A percentile compares a stretch with the other conserved stretches of the same genome.
phyloP scores from a whole-genome alignment of 1,140 invertebrate species.

The Drosophila arizonae region DNA sequence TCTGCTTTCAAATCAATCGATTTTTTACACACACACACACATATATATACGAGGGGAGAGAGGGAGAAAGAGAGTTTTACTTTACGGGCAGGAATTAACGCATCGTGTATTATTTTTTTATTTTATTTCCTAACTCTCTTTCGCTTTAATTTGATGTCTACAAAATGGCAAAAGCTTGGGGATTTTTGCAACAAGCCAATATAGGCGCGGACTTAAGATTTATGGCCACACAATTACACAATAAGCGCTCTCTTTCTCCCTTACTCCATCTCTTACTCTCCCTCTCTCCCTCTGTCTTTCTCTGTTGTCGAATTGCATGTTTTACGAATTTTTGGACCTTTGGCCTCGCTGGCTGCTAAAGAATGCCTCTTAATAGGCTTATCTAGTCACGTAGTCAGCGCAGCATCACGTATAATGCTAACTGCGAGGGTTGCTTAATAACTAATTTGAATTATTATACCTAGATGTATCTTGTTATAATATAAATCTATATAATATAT shows the following conservation, averaged over 20 bases:
- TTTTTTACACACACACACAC: constrained; percentile 44
- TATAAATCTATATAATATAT: too few species aligned
- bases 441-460: neutral
- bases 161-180: constrained; percentile 22
- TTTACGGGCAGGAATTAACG: constrained; percentile 15
- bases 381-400: constrained; percentile 69
- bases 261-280: neutral
- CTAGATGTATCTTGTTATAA: too few species aligned
- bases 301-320: constrained; percentile 32
- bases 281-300: neutral
- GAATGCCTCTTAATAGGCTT: constrained; percentile 39
- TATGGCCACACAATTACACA: constrained; percentile 66
- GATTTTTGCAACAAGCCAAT: constrained; percentile 55
- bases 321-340: constrained; percentile 23
- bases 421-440: constrained; percentile 19
- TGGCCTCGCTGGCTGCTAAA: neutral
- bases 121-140: neutral
- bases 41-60: too few species aligned
- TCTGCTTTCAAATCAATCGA: constrained; percentile 53
- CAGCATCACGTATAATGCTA: constrained; percentile 16
- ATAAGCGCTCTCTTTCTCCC: constrained; percentile 22
- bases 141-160: constrained; percentile 34
- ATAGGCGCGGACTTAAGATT: constrained; percentile 53
- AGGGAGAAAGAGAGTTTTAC: neutral
- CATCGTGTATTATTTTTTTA: neutral